phyloP scores from a whole-genome alignment of 2,797 vertebrate genomes.

The Pygocentrus nattereri region DNA sequence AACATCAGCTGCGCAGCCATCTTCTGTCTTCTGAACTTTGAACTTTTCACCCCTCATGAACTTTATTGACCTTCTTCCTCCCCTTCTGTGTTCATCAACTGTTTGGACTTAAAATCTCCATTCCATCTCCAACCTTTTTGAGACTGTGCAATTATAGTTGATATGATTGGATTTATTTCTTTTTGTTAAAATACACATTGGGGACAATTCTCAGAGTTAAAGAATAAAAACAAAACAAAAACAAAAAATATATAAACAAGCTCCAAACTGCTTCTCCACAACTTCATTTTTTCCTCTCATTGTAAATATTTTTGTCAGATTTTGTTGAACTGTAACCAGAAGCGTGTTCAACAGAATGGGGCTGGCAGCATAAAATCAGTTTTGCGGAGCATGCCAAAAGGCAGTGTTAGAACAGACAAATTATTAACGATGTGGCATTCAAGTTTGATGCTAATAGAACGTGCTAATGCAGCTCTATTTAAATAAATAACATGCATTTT shows the following conservation, averaged over 20 bases:
- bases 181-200: conserved; percentile 80
- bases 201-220: conserved; percentile 81
- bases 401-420: conserved; percentile 14
- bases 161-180: conserved; percentile 80
- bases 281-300: conserved; percentile 83
- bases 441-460: conserved; percentile 10
- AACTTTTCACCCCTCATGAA: conserved; percentile 88
- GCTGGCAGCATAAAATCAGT: conserved; percentile 83
- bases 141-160: conserved; percentile 89
- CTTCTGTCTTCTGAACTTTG: conserved; percentile 85
- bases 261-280: conserved; percentile 81
- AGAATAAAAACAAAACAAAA: conserved; percentile 67
- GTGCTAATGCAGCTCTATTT: too few species aligned
- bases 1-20: conserved; percentile 83
- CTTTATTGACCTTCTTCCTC: conserved; percentile 86
- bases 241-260: conserved; percentile 73
- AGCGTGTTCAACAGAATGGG: conserved; percentile 80
- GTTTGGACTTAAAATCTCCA: conserved; percentile 88
- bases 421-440: not conserved
- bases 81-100: conserved; percentile 87
- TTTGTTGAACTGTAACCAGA: conserved; percentile 84
- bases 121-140: conserved; percentile 85
- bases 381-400: conserved; percentile 69
- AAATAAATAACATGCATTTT: too few species aligned
- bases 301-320: conserved; percentile 89